Conservation (phyloP, 1,140 invertebrate genomes). For the Danaus melanippus region DNA sequence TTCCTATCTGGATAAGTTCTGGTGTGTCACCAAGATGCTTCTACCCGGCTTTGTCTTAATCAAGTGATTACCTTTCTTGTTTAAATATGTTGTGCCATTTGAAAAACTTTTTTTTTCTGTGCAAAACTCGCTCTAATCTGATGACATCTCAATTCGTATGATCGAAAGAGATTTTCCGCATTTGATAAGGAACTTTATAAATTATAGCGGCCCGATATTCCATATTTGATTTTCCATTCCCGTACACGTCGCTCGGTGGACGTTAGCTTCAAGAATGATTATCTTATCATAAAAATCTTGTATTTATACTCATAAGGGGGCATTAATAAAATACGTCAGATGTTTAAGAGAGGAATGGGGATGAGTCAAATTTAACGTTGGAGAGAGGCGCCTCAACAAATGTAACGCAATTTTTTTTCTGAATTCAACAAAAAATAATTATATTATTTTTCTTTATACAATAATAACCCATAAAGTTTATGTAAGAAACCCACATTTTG, state of each 20-base stretch:
- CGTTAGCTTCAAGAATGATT: conserved; percentile 4
- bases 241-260: background rate
- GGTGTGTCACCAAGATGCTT: background rate
- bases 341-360: no score
- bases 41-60: conserved; percentile 10
- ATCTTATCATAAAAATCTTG: background rate
- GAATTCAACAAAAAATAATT: no score
- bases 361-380: no score
- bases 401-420: no score
- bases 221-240: conserved; percentile 1
- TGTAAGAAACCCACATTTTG: no score
- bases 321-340: no score
- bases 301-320: no score
- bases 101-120: conserved; percentile 13
- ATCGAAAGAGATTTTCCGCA: conserved; percentile 7
- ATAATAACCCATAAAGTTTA: no score
- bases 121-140: conserved; percentile 15
- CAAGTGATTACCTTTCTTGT: conserved; percentile 16
- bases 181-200: conserved; percentile 9
- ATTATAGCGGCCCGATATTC: conserved; percentile 6
- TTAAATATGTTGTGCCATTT: conserved; percentile 20
- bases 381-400: no score
- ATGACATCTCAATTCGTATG: conserved; percentile 1
- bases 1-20: no score
- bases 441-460: no score